phyloP scores from a whole-genome alignment of 2,888 invertebrate genomes.

The Nymphalis c-album region DNA sequence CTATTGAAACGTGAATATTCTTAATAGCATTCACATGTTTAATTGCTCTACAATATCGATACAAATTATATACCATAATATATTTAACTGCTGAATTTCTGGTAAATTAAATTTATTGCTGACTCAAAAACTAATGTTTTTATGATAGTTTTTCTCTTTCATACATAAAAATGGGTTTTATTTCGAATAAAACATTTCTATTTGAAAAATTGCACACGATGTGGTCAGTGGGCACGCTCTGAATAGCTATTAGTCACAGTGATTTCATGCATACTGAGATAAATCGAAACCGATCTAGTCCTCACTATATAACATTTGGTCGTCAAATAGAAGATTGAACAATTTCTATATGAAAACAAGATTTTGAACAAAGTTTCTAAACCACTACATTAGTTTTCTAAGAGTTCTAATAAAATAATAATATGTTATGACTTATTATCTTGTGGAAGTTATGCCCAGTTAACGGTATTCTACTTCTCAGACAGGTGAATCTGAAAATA shows the following conservation, averaged over 20 bases:
- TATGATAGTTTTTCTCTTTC: neutral
- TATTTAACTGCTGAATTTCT: no score
- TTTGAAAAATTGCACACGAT: conserved; percentile 25
- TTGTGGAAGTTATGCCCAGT: no score
- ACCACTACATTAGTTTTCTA: no score
- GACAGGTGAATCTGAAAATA: conserved; percentile 81
- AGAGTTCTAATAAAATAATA: no score
- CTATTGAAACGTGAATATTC: no score
- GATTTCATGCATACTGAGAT: conserved; percentile 20
- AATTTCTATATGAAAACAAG: no score
- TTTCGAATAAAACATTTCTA: conserved; percentile 3
- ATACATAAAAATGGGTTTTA: conserved; percentile 2
- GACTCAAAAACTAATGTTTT: neutral
- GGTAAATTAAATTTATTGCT: neutral
- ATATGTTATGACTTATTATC: neutral
- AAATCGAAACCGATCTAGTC: conserved; percentile 22
- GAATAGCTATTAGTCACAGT: conserved; percentile 31
- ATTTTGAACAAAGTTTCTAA: no score
- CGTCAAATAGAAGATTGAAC: no score
- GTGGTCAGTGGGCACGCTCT: conserved; percentile 23
- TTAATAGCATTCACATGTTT: neutral
- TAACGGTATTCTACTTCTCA: conserved; percentile 41
- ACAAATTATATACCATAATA: no score
- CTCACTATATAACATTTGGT: neutral
- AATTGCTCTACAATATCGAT: neutral